Conservation (phyloP, 2,797 vertebrate genomes). For the Platalea minor region DNA sequence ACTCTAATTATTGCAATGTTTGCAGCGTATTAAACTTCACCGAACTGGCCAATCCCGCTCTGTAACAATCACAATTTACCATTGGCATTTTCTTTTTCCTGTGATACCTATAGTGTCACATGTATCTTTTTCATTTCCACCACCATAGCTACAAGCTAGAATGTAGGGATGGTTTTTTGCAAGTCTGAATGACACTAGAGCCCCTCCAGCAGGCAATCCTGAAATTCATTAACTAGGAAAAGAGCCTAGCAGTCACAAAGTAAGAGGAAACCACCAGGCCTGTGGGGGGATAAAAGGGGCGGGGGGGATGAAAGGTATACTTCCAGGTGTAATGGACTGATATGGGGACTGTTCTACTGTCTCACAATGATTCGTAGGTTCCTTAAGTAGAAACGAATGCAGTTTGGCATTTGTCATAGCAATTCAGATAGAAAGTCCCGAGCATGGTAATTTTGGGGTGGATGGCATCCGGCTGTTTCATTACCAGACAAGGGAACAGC, state of each 20-base stretch:
- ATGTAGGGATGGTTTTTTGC: not conserved
- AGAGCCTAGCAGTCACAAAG: not conserved
- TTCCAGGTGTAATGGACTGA: not conserved
- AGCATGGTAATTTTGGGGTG: not conserved
- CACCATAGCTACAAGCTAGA: not conserved
- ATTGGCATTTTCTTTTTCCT: not conserved
- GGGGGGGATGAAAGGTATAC: not conserved
- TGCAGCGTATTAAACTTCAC: not conserved
- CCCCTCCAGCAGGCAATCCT: not conserved
- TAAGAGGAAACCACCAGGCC: not conserved
- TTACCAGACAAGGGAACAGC: not conserved
- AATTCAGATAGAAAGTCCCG: not conserved
- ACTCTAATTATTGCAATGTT: not conserved
- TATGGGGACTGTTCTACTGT: not conserved
- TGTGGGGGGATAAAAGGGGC: too few species aligned
- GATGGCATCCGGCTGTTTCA: fast-evolving
- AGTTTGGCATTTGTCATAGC: not conserved
- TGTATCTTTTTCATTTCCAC: not conserved
- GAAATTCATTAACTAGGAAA: not conserved
- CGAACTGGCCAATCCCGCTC: not conserved
- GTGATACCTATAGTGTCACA: not conserved
- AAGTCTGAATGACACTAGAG: not conserved
- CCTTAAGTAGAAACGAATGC: not conserved
- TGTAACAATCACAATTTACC: not conserved
- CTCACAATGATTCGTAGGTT: not conserved